Conservation (phyloP, 2,888 invertebrate genomes). For the Nemapogon koenigi region DNA sequence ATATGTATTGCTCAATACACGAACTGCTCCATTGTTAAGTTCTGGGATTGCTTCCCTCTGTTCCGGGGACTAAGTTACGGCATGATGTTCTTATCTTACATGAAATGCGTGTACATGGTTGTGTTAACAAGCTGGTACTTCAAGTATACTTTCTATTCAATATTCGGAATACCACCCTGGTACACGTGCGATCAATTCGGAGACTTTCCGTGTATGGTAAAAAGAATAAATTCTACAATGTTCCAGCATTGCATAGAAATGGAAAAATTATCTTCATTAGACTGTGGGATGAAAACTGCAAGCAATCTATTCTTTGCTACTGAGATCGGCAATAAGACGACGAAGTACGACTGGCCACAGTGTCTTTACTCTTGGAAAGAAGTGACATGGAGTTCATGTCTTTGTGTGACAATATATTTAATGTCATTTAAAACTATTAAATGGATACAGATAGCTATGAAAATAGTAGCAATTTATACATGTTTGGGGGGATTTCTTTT, state of each 20-base stretch:
- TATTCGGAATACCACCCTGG: conserved; percentile 44
- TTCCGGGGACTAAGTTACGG: conserved; percentile 39
- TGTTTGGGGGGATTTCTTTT: conserved; percentile 28
- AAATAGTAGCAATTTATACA: conserved; percentile 28
- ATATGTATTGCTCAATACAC: conserved; percentile 48
- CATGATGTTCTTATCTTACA: conserved; percentile 28
- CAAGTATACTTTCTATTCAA: conserved; percentile 37
- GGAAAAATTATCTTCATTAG: conserved; percentile 33
- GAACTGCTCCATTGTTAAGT: conserved; percentile 33
- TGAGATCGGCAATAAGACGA: conserved; percentile 37
- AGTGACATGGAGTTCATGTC: conserved; percentile 22
- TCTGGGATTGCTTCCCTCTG: conserved; percentile 48
- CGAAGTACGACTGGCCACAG: conserved; percentile 18
- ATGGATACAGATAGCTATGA: conserved; percentile 28
- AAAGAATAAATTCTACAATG: conserved; percentile 37
- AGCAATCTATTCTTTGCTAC: conserved; percentile 40
- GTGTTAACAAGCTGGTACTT: conserved; percentile 41
- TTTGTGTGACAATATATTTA: conserved; percentile 29
- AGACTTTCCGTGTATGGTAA: conserved; percentile 41
- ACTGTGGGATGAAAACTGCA: conserved; percentile 46
- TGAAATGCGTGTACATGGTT: conserved; percentile 34
- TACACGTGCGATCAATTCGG: conserved; percentile 34
- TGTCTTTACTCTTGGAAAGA: conserved; percentile 36
- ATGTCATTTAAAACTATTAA: conserved; percentile 36
- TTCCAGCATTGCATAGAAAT: conserved; percentile 51